Base-by-base conservation (phyloP, 1,140 invertebrate species). In the Temnothorax longispinosus region DNA sequence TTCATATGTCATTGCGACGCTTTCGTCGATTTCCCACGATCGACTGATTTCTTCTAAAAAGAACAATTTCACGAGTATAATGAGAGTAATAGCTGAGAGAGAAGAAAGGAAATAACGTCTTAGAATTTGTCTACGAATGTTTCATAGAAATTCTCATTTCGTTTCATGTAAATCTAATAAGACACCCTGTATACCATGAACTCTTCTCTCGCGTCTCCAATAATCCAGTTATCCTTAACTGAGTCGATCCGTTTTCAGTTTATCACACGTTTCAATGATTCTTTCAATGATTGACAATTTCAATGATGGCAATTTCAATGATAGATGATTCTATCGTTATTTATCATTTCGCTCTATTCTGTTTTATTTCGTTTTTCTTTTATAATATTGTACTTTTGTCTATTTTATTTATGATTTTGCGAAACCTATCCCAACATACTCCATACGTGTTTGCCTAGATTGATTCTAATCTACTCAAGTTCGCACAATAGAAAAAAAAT, bases 21-120 rank as follows among this genome's bases (percentile, higher is more conserved):
- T 81, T 69, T 60, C 69, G 18, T 82, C 38, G 54, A 82, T 82
- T 82, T 74, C 80, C 15, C 54, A 21, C 74, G 27, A n/a, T 47
- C 56, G 54, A 38, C 11, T 32, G 6, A 78, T 65, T 47, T 13
- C 44, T 32, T 32, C 5, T n/a, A 10, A 11, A 27, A n/a, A 62
- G 6, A 78, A 80, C 47, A 60, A 52, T 21, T 38, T 52, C 7
- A 65, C 27, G 41, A 44, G 10, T 15, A 50, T 15, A 50, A 38
- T 10, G 11, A 47, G 47, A 47, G 11, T 47, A 8, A 72, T 21
- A 50, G n/a, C 10, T 41, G n/a, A 67, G 44, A 41, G 10, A 65
- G 18, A 50, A 54, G 5, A 21, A 32, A 41, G 0, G 10, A 6
- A n/a, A 44, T 62, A 58, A 62, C 13, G 32, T 78, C 44, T 65